Evolutionary conservation across 2,797 vertebrate genomes (phyloP), one percentile per base, ranked within the genome.

Genomic region (Pipistrellus kuhlii): DNA sequence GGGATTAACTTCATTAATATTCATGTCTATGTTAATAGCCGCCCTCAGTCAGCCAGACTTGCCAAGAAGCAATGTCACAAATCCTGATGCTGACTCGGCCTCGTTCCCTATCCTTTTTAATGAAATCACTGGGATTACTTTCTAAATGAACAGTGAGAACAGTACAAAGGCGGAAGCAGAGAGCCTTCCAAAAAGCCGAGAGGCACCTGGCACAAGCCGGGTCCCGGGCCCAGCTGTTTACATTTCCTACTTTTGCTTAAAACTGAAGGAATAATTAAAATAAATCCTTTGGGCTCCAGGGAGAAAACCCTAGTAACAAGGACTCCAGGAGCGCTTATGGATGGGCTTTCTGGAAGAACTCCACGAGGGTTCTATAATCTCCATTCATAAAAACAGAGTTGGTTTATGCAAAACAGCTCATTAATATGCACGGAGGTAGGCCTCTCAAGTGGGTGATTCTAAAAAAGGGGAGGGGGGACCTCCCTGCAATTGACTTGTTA

Each of bases 231-330:
- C 38, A 30, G 69, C 95, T 97, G 93, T 97, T 97, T 96, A 69
- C 30, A 68, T 92, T 87, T 92, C 95, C 91, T 95, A 95, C 92
- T 96, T 97, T 97, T 96, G 95, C 87, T 97, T 97, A 96, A 97
- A 97, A 92, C 44, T 80, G 66, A 95, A 93, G 73, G 96, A 97
- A 97, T 97, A 96, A 98, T 98, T 96, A 97, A 95, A 97, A 95
- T 84, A 96, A 97, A 97, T 92, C 94, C 92, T 94, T 32, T 77
- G 83, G 32, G 89, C 83, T 94, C 92, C 18, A 72, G 57, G 92
- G 91, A 96, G 64, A 94, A 86, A 93, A 59, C 32, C 76, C 32
- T 44, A n/a, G 48, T 66, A 92, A 96, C 78, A 92, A 81, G 57
- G 81, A 80, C 30, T 85, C 59, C 72, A 95, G 59, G 30, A 93